Evolutionary conservation across 1,140 invertebrate genomes (phyloP).

Genomic region (Penaeus japonicus): DNA sequence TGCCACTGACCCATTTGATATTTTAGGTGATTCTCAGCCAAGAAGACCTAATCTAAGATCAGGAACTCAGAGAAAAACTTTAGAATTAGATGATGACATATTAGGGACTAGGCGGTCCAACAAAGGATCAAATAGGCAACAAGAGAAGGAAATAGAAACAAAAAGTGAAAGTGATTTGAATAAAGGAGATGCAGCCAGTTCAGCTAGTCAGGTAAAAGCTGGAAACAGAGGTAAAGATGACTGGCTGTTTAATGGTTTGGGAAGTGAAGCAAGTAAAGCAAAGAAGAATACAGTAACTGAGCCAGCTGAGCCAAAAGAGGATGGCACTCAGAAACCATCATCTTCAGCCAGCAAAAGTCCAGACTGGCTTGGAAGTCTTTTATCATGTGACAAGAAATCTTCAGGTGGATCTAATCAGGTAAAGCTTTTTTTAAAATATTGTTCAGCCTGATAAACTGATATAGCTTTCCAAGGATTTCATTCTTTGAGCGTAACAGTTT

Average conservation of each 20-base stretch:
- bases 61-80: conserved; percentile 28
- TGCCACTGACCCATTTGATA: conserved; percentile 19
- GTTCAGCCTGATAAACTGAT: too few species aligned
- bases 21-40: conserved; percentile 23
- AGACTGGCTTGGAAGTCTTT: conserved; percentile 23
- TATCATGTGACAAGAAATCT: conserved; percentile 10
- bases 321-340: neutral
- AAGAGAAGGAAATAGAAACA: neutral
- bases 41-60: conserved; percentile 30
- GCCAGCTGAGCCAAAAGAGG: neutral
- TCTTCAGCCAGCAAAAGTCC: conserved; percentile 15
- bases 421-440: too few species aligned
- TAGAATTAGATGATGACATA: conserved; percentile 42
- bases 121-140: conserved; percentile 15
- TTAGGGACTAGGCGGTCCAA: conserved; percentile 22
- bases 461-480: too few species aligned
- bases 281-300: conserved; percentile 16
- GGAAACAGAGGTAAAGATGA: neutral
- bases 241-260: conserved; percentile 32
- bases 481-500: too few species aligned
- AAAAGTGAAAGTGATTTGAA: too few species aligned
- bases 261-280: neutral
- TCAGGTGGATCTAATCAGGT: neutral
- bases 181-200: neutral
- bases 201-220: neutral